Conservation (phyloP, 2,888 invertebrate genomes). For the Priocnemis perturbator region DNA sequence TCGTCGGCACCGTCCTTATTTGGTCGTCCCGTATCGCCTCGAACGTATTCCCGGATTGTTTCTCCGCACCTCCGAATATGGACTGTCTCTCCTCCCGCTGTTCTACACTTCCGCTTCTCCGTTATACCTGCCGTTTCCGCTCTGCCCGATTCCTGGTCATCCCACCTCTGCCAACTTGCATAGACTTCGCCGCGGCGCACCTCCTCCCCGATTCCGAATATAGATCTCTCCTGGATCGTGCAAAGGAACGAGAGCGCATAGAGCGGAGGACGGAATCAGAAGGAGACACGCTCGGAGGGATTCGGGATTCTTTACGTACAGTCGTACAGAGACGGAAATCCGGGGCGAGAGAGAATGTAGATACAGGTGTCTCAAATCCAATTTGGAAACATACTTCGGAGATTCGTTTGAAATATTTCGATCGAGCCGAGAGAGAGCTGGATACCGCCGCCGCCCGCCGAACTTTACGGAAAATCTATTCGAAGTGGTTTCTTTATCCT, state of each 20-base stretch:
- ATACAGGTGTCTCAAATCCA: slow-evolving; percentile 41
- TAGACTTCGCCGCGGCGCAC: slow-evolving; percentile 29
- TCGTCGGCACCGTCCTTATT: slow-evolving; percentile 33
- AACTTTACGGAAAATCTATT: slow-evolving; percentile 22
- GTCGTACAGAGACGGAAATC: slow-evolving; percentile 14
- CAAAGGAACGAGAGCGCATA: background rate
- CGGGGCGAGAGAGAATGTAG: slow-evolving; percentile 21
- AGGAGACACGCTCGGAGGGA: slow-evolving; percentile 21
- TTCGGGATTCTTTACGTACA: slow-evolving; percentile 27
- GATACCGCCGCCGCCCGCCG: background rate
- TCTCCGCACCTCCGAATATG: slow-evolving; percentile 49
- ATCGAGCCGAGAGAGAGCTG: background rate
- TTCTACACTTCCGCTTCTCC: slow-evolving; percentile 21
- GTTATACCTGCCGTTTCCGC: slow-evolving; percentile 11
- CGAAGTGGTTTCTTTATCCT: slow-evolving; percentile 7
- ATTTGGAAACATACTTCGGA: slow-evolving; percentile 35
- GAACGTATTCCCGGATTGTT: slow-evolving; percentile 55
- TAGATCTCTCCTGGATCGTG: slow-evolving; percentile 18
- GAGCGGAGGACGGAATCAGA: slow-evolving; percentile 13
- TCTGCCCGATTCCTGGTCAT: background rate
- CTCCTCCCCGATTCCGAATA: slow-evolving; percentile 24
- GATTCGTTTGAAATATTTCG: slow-evolving; percentile 15
- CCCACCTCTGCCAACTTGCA: slow-evolving; percentile 11
- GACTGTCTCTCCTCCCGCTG: slow-evolving; percentile 1
- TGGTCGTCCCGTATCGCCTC: slow-evolving; percentile 42